Evolutionary conservation across 2,797 vertebrate species (phyloP), one percentile per base, ranked within the genome.

Genomic region (Acanthopagrus latus): DNA sequence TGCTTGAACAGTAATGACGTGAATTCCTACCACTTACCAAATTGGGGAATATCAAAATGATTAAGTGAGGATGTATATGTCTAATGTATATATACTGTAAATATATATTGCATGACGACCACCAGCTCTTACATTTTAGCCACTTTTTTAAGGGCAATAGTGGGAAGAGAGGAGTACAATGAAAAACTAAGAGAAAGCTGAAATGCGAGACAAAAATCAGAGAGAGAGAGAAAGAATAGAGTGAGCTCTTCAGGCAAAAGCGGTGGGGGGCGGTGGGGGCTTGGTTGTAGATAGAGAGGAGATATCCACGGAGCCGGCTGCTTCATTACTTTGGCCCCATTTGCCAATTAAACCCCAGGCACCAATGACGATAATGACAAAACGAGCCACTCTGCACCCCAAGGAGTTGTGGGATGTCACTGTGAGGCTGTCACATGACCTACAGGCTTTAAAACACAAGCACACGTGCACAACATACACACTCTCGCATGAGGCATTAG

Each of bases 301-400:
- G 83, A 92, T 81, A 90, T 89, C 76, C 57, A 84, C 78, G 52
- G 73, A 90, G 80, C 86, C 73, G 75, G 84, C 77, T 84, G 89
- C 84, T 88, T 92, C 86, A 91, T 90, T 90, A 93, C 87, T 84
- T 87, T 85, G 82, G 80, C 85, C 84, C 79, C 76, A 88, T 92
- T 93, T 91, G 85, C 79, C 85, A 91, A 92, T 93, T 85, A 90
- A 92, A 92, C 91, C 90, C 72, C 25, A 62, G 91, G 90, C 88
- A 70, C 73, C 81, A 78, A 88, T 83, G 80, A 77, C 77, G 81
- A 93, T 91, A 89, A 92, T 88, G 87, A 91, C 86, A 86, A 90
- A 92, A 91, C 41, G 73, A 87, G 88, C 83, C 83, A 87, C 80
- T 88, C 57, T 70, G 81, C 20, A 20, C 83, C 82, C 84, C 76